Percentiles rank a stretch among this genome's conserved stretches.
phyloP scores from a whole-genome alignment of 2,797 vertebrate genomes.

The Sebastolobus altivelis region DNA sequence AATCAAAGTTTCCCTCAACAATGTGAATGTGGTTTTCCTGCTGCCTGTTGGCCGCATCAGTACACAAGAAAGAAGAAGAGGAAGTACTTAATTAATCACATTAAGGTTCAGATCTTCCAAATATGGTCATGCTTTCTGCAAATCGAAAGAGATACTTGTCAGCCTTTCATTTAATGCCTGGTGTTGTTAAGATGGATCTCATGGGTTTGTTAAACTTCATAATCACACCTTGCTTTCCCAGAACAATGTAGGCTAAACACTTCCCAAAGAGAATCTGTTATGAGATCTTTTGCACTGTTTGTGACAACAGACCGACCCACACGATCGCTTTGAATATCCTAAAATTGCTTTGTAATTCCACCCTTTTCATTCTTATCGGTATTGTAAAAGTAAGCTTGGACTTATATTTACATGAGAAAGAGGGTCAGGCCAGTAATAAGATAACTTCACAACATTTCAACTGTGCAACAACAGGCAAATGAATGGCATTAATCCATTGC shows the following conservation, averaged over 20 bases:
- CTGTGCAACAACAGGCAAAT: conserved; percentile 15
- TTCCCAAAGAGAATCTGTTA: background rate
- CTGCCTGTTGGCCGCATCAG: background rate
- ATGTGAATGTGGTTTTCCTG: conserved; percentile 15
- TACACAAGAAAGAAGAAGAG: background rate
- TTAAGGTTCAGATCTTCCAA: background rate
- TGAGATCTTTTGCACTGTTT: background rate
- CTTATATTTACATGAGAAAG: conserved; percentile 11
- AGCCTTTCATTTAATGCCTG: background rate
- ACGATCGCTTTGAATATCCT: background rate
- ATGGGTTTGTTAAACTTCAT: background rate
- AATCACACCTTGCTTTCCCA: background rate
- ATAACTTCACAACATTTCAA: background rate
- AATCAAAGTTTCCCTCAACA: background rate
- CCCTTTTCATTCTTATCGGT: background rate
- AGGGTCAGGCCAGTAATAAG: background rate
- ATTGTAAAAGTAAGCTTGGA: background rate
- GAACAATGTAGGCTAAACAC: background rate
- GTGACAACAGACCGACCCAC: background rate
- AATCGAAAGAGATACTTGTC: background rate
- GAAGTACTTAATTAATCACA: background rate
- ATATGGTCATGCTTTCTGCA: background rate
- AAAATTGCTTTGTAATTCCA: background rate
- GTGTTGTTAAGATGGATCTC: background rate
- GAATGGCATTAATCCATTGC: background rate